Evolutionary conservation across 2,888 invertebrate genomes (phyloP).

Genomic region (Microplitis manilae): DNA sequence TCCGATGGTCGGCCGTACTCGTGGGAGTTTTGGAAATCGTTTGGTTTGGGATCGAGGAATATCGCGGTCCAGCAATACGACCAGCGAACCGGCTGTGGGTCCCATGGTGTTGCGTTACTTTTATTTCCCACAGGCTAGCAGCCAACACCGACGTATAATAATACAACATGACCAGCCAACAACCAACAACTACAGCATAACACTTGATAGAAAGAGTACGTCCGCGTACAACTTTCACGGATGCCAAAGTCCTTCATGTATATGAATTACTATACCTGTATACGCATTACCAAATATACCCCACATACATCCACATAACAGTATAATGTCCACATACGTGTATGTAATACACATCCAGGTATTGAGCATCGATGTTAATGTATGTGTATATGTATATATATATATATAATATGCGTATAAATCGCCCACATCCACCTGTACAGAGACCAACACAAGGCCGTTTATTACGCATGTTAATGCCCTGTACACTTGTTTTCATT

Average conservation of each 20-base stretch:
- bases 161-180: not conserved
- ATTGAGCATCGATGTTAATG: not conserved
- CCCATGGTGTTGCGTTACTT: slow-evolving; percentile 68
- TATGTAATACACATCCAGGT: too few relatives aligned
- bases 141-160: slow-evolving; percentile 28
- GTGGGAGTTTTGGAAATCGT: slow-evolving; percentile 46
- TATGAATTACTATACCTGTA: not conserved
- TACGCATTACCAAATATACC: slow-evolving; percentile 15
- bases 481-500: not conserved
- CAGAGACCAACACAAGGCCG: slow-evolving; percentile 20
- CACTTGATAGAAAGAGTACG: not conserved
- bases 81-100: slow-evolving; percentile 54
- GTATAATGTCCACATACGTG: too few relatives aligned
- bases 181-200: not conserved
- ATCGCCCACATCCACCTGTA: slow-evolving; percentile 44
- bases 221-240: slow-evolving; percentile 18
- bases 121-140: slow-evolving; percentile 58
- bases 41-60: slow-evolving; percentile 41
- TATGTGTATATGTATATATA: not conserved
- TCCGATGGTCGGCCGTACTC: slow-evolving; percentile 40
- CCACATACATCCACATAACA: not conserved
- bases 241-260: not conserved
- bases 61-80: slow-evolving; percentile 61
- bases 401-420: slow-evolving; percentile 10
- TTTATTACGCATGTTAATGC: slow-evolving; percentile 2